Base-by-base conservation (phyloP, 2,113 vertebrate genomes). In the Nothoprocta perdicaria region DNA sequence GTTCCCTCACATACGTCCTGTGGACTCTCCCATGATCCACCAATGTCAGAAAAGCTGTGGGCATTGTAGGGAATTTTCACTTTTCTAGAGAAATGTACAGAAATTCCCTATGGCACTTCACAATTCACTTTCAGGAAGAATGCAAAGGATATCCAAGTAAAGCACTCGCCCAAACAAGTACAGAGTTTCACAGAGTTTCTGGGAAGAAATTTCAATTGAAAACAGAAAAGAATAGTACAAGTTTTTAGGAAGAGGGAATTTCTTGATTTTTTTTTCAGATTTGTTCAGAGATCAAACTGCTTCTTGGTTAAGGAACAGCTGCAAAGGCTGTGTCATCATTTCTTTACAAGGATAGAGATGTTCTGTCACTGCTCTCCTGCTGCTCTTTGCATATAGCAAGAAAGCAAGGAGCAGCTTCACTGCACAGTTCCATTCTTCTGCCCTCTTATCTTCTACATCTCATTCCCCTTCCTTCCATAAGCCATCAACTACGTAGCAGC, bases 391-490 rank as follows among this genome's bases (percentile, higher is more conserved):
- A 17, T 6, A 29, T 38, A n/a, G 52, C 33, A 90, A 53, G 65
- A 89, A 78, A 85, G 14, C 22, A 65, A 80, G 41, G 52, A 89
- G 40, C 21, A 71, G 55, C 74, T 78, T 50, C 55, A 50, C 13
- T 27, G 24, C 1, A 38, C 23, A 38, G 50, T 89, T 80, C 38
- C 52, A 14, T 60, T 72, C 84, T 87, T 26, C 48, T 46, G 14
- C 23, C 18, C 18, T 38, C 33, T 68, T 68, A 2, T 46, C 71
- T 89, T 93, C 67, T 33, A 31, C 14, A 67, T 1, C 7, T 67
- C 4, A 0, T 72, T 84, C 31, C 5, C 73, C 10, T 24, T 91
- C n/a, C 23, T 55, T 77, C 33, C 31, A 65, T 86, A 38, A 55
- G 22, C 41, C 31, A 33, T 67, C 33, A 45, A 17, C 35, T 88